Evolutionary conservation across 2,888 invertebrate species (phyloP).

Genomic region (Drosophila seclusa): DNA sequence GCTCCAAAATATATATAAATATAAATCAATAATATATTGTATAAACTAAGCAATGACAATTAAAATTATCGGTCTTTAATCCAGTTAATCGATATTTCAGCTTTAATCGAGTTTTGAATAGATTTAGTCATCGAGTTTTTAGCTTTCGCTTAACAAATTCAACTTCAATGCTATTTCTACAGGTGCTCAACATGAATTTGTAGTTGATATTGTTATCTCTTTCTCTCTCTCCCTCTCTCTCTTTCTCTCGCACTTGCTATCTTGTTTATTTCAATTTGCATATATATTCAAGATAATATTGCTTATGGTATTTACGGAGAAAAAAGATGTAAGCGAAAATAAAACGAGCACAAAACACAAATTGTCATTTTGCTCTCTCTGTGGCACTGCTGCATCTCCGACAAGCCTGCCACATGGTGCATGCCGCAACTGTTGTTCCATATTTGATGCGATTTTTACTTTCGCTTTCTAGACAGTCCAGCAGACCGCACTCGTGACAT

Average conservation of each 20-base stretch:
- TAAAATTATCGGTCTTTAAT: neutral
- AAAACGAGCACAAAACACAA: neutral
- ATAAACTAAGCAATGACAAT: neutral
- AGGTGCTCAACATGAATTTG: neutral
- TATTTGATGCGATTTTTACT: constrained; percentile 15
- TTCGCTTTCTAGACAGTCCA: constrained; percentile 8
- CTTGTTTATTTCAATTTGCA: neutral
- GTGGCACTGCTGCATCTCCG: neutral
- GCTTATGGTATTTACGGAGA: neutral
- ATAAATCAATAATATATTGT: neutral
- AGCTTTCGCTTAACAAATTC: neutral
- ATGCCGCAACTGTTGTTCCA: neutral
- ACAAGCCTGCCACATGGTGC: constrained; percentile 4
- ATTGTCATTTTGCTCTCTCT: neutral
- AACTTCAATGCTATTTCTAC: neutral
- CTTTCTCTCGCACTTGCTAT: no score
- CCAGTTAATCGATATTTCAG: neutral
- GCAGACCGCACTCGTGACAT: constrained; percentile 18
- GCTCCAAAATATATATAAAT: neutral
- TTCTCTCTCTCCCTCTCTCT: neutral
- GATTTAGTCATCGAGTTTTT: neutral
- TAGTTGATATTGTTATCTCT: no score
- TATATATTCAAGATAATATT: constrained; percentile 3
- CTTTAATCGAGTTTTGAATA: neutral
- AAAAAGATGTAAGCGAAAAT: neutral